Evolutionary conservation across 2,797 vertebrate species (phyloP), one percentile per base, ranked within the genome.

Genomic region (Rhynchonycteris naso): DNA sequence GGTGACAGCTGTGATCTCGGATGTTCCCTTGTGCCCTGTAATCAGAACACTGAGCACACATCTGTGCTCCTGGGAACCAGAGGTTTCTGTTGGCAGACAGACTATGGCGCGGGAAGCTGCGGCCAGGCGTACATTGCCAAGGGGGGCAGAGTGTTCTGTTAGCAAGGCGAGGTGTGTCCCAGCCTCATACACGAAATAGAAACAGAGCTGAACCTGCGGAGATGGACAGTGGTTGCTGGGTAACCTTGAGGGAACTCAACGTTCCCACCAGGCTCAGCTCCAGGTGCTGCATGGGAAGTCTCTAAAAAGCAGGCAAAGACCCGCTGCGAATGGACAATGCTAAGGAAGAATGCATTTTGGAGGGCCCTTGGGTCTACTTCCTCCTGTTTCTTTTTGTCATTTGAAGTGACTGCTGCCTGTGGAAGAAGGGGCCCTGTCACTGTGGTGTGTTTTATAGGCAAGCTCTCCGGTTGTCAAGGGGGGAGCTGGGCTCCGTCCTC

Each of bases 181-280:
- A 13, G 22, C 7, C 59, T 90, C 26, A 7, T 56, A 72, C 74
- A 66, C 50, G 52, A 71, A 58, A 54, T 3, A 50, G 87, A 58
- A 58, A n/a, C 18, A 15, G 28, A 18, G 26, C 47, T 7, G 26
- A 10, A 1, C 9, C 30, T 35, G 76, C 30, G 47, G 18, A 47
- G 56, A 1, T 1, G n/a, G 85, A 43, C 4, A 0, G 43, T 0
- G 1, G 19, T 11, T 63, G 26, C 58, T 79, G 28, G 87, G 72
- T 71, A 22, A 15, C 16, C 38, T 10, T 0, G 15, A 12, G 24
- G 61, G 26, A 38, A 43, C 16, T 16, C 0, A 1, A 4, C 1
- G 6, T 56, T 54, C 65, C 28, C 16, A 0, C 35, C 56, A 7
- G 16, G 50, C 26, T 24, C 92, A 16, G 6, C 56, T 61, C 10